Base-by-base conservation (phyloP, 2,113 vertebrate genomes). In the Ageneiosus marmoratus region DNA sequence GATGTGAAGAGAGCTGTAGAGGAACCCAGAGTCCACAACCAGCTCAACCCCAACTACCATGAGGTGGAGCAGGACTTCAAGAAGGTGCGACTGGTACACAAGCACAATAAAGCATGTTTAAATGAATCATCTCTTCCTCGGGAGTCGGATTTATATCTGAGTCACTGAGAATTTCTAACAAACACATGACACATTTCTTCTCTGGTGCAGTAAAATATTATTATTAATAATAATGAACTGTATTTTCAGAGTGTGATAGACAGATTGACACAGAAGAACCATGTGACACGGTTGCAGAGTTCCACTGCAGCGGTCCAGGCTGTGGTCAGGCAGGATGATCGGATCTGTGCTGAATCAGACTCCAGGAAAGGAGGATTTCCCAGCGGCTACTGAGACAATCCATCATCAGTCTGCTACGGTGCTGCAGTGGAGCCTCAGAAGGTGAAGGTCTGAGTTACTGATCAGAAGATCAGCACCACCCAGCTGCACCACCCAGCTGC, bases 21-120 rank as follows among this genome's bases (percentile, higher is more conserved):
- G 48, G 95, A 96, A 74, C 95, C 96, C 1, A 91, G 98, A 55
- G 67, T 99, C 48, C 96, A 98, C 1, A 96, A 99, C 83, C 97
- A 99, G 87, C 95, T 99, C 20, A 93, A 96, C 44, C 97, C 97
- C 22, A 96, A 93, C 12, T 77, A 92, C 24, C 48, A 2, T 0
- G 91, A 93, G 0, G 91, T 97, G 58, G 98, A 98, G 90, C 84
- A 77, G 70, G 78, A 90, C 83, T 87, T 97, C 55, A 92, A 94
- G 82, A 88, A 93, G 92, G 94, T 94, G 77, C 0, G 88, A 81
- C 70, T 20, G 12, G 5, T 11, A 55, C 4, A 15, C 1, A 9
- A n/a, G 69, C 41, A n/a, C 1, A 5, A n/a, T n/a, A n/a, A n/a
- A n/a, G 16, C 32, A 9, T 70, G 60, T 15, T 29, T 29, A 29